A percentile compares a stretch with the other conserved stretches of the same genome.
Conservation (phyloP, 2,888 invertebrate genomes). For the Nomada ferruginata region DNA sequence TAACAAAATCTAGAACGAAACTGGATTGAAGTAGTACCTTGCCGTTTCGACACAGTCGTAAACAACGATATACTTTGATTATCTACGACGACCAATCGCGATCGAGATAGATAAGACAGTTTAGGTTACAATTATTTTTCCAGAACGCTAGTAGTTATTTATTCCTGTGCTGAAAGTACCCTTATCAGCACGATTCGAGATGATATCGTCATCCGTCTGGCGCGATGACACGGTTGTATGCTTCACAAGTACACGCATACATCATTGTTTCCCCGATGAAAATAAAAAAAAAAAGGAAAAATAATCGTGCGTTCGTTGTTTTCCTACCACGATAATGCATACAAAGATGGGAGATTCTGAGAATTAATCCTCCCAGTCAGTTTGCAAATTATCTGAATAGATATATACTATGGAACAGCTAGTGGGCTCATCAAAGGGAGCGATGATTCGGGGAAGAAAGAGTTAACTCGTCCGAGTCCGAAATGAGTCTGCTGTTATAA, state of each 20-base stretch:
- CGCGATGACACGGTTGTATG: constrained; percentile 60
- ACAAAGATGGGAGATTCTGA: background rate
- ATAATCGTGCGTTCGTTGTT: background rate
- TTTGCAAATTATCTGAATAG: constrained; percentile 7
- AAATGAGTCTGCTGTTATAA: constrained; percentile 62
- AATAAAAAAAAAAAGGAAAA: constrained; percentile 8
- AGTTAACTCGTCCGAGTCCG: constrained; percentile 38
- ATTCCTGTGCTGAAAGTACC: constrained; percentile 63
- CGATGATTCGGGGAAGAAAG: constrained; percentile 52
- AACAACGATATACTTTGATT: constrained; percentile 41
- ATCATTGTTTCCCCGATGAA: constrained; percentile 16
- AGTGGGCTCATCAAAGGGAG: constrained; percentile 45
- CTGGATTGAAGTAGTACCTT: constrained; percentile 28
- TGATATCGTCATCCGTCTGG: constrained; percentile 64
- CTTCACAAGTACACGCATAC: constrained; percentile 22
- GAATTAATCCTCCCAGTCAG: constrained; percentile 13
- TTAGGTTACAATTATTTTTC: constrained; percentile 54
- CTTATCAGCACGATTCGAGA: constrained; percentile 66
- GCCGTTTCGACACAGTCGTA: constrained; percentile 7
- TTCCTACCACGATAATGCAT: background rate
- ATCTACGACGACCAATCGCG: constrained; percentile 32
- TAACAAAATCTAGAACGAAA: background rate
- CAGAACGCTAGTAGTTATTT: constrained; percentile 68
- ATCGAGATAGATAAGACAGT: constrained; percentile 47
- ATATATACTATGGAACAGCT: background rate